Evolutionary conservation across 2,113 vertebrate species (phyloP), one percentile per base, ranked within the genome.

Genomic region (Eublepharis macularius): DNA sequence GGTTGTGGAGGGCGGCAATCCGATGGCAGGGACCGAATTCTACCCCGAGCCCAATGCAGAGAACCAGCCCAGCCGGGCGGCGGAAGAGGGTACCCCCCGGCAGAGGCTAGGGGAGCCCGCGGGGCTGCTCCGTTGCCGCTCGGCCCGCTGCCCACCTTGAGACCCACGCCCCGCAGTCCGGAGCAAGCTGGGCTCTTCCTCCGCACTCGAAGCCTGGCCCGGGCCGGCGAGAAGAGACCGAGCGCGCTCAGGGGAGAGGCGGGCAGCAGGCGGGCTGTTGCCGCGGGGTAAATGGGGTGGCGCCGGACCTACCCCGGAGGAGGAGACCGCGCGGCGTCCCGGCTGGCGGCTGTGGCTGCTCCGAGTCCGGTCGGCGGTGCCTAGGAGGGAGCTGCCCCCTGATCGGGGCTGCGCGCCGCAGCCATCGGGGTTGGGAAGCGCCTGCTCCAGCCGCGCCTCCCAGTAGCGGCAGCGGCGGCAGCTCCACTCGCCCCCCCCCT

Each of bases 1-100:
- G 92, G 93, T 92, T 91, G 93, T 91, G 76, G 85, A 93, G 86
- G 90, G 91, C 90, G 89, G 82, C 91, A 92, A 87, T n/a, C n/a
- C 45, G 45, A 47, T 6, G 45, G 45, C 45, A 6, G 45, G 10
- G 10, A 47, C 45, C 5, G 45, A 10, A 47, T 47, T 47, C 45
- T 10, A 47, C 5, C 45, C 45, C 45, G 10, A 47, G 45, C 5
- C 45, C 49, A 51, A 9, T 9, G 49, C 49, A 51, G 49, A 51
- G 49, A 7, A 51, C 2, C 49, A 4, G 2, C 54, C 54, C 54
- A 6, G 51, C 54, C 54, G 54, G 17, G 16, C 4, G 54, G 16
- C 5, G 45, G 51, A 13, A 54, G 51, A 13, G 51, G 51, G 51
- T 16, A 13, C 14, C 51, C 51, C n/a, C n/a, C n/a, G n/a, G 14